phyloP scores from a whole-genome alignment of 1,140 invertebrate genomes.

The Leptopilina boulardi region DNA sequence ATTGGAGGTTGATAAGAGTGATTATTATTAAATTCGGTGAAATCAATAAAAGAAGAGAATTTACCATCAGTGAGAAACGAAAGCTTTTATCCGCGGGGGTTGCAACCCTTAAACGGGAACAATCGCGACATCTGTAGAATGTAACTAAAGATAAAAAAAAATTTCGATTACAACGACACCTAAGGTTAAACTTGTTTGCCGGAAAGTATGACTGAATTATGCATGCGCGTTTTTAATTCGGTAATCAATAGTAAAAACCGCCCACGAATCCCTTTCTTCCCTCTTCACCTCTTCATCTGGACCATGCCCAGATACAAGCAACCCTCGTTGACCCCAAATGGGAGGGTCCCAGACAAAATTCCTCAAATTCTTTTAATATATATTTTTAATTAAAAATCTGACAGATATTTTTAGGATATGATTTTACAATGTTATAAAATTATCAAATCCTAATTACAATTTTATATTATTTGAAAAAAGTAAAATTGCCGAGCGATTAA shows the following conservation, averaged over 20 bases:
- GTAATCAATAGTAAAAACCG: conserved; percentile 73
- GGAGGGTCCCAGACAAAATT: conserved; percentile 54
- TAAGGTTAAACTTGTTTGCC: conserved; percentile 32
- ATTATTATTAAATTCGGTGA: neutral
- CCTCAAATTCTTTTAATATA: conserved; percentile 15
- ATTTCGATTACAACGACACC: conserved; percentile 46
- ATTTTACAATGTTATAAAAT: neutral
- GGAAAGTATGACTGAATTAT: conserved; percentile 62
- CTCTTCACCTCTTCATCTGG: conserved; percentile 46
- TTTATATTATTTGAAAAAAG: too few species aligned
- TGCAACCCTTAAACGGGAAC: neutral
- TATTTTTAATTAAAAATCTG: neutral
- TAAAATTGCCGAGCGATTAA: too few species aligned
- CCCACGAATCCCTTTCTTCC: conserved; percentile 51
- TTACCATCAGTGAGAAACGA: conserved; percentile 40
- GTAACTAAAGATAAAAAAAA: neutral
- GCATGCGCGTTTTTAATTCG: conserved; percentile 73
- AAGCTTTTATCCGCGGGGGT: conserved; percentile 33
- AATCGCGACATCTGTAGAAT: conserved; percentile 39
- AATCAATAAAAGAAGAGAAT: conserved; percentile 19
- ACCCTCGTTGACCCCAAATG: conserved; percentile 56
- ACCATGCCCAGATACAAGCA: conserved; percentile 55
- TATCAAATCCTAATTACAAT: too few species aligned
- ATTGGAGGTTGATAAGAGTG: neutral
- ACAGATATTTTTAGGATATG: neutral